phyloP scores from a whole-genome alignment of 53 echinoderm and acorn worm species.

The Actinopyga echinites region DNA sequence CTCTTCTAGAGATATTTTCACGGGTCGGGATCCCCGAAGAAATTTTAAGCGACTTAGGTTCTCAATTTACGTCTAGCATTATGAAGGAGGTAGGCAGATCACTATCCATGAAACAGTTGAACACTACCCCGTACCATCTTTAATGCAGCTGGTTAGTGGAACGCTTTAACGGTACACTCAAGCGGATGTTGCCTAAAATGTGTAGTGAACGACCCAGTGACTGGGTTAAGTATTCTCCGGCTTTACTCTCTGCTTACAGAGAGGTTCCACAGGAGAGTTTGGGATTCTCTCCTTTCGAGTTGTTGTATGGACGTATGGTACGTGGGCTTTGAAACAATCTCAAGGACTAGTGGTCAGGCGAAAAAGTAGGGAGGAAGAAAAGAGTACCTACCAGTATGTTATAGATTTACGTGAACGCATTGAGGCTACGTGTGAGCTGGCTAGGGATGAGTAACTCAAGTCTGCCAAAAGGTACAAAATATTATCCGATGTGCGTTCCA shows the following conservation, averaged over 20 bases:
- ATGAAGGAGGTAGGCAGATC: background rate
- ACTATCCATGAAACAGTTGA: background rate
- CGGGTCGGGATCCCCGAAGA: constrained; percentile 25
- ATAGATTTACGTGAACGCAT: constrained; percentile 1
- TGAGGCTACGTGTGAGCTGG: constrained; percentile 49
- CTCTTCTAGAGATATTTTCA: constrained; percentile 10
- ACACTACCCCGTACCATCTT: constrained; percentile 21
- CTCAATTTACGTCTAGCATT: constrained; percentile 8
- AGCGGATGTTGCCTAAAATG: constrained; percentile 9
- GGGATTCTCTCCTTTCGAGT: constrained; percentile 19
- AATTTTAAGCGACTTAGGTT: constrained; percentile 8
- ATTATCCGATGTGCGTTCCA: no score
- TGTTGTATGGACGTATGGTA: constrained; percentile 30
- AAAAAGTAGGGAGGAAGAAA: background rate
- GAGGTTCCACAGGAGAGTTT: constrained; percentile 21
- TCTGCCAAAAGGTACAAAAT: background rate
- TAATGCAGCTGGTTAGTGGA: constrained; percentile 8
- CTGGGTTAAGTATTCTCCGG: constrained; percentile 1
- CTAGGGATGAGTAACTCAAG: constrained; percentile 19
- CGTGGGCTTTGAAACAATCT: background rate
- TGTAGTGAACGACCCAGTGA: background rate
- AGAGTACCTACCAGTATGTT: constrained; percentile 36
- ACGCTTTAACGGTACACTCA: constrained; percentile 40
- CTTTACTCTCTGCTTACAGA: no score
- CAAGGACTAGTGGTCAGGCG: background rate